Evolutionary conservation across 2,888 invertebrate species (phyloP), one percentile per base, ranked within the genome.

Genomic region (Drosophila quinaria): DNA sequence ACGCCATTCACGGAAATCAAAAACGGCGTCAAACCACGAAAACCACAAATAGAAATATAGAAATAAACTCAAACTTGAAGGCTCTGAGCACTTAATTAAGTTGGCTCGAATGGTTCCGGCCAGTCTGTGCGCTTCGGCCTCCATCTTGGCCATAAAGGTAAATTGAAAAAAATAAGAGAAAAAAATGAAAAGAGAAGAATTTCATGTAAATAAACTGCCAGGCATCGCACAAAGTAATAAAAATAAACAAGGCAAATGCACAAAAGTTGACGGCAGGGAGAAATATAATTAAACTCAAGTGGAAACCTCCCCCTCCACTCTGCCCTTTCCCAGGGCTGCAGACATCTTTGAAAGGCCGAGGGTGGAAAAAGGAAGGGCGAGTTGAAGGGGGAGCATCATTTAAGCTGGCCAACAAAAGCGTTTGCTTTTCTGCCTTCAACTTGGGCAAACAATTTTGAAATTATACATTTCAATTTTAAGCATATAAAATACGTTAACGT

Each of bases 211-310:
- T 84, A 88, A 88, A 75, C 70, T 80, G 74, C 39, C 65, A 61
- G 61, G 71, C 78, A 64, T 55, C 74, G 68, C 64, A 73, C 59
- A 70, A 71, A 69, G 83, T 86, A 81, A 83, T 88, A 88, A 86
- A 88, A 84, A 88, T 86, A 84, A 84, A 84, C 84, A 84, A 80
- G 83, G 78, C 88, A 86, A 85, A 82, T 87, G 88, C 74, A 80
- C 66, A 78, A 76, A 79, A 88, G 80, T 88, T 75, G 70, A 66
- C 29, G 60, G 64, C 25, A 3, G 69, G 74, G 55, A 70, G 25
- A 80, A 86, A 86, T 70, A 82, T 88, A 84, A 84, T 84, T 84
- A 84, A 88, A 83, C 87, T 83, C 87, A 86, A 84, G 84, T 77
- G 82, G 59, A 46, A 39, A 6, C 37, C n/a, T 6, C n/a, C 37